Conservation (phyloP, 2,113 vertebrate species). For the Hemiprocne comata region DNA sequence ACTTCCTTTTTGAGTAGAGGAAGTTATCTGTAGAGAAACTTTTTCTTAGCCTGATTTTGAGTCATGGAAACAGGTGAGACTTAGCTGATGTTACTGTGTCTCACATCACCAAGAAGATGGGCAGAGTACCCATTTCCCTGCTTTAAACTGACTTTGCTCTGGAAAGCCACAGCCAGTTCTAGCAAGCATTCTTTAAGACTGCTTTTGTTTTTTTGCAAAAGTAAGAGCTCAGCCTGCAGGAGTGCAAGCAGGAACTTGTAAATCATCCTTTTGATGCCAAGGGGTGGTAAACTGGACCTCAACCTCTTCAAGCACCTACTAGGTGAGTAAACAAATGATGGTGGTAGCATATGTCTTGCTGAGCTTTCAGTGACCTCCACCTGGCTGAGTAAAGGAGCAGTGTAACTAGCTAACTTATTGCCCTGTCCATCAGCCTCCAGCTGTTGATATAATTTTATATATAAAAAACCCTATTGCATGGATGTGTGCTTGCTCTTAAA, state of each 20-base stretch:
- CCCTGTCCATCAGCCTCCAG: background rate
- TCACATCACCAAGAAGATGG: background rate
- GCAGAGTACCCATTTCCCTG: background rate
- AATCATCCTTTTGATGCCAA: background rate
- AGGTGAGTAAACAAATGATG: background rate
- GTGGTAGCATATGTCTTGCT: background rate
- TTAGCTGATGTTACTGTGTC: background rate
- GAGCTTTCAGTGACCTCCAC: background rate
- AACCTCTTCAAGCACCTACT: background rate
- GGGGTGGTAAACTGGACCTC: background rate
- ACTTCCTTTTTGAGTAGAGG: background rate
- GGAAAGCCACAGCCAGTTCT: background rate
- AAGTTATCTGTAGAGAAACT: background rate
- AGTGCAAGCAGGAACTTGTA: background rate
- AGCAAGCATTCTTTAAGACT: background rate
- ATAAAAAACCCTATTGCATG: background rate
- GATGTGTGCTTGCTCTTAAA: background rate
- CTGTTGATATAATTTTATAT: background rate
- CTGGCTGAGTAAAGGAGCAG: background rate
- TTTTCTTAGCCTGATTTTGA: background rate
- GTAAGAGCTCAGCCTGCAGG: background rate
- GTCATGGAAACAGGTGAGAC: background rate
- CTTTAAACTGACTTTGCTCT: background rate
- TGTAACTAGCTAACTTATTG: background rate
- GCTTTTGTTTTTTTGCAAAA: background rate